Percentiles rank a stretch among this genome's conserved stretches.
Conservation (phyloP, 2,888 invertebrate species). For the Athalia rosae region DNA sequence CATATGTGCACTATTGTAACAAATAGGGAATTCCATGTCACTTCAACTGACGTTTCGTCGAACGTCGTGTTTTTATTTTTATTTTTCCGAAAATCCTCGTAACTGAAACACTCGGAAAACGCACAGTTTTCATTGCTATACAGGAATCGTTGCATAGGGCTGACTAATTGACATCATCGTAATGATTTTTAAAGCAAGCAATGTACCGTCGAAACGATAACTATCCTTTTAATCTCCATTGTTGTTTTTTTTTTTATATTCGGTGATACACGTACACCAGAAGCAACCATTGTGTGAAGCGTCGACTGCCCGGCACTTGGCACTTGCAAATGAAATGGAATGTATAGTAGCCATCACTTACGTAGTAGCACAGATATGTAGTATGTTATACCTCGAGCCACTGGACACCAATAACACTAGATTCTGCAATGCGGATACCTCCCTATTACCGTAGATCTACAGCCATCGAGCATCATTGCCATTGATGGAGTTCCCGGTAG, state of each 20-base stretch:
- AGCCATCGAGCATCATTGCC: slow-evolving; percentile 11
- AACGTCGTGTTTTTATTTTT: no score
- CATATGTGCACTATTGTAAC: no score
- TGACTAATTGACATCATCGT: no score
- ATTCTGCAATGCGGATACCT: slow-evolving; percentile 26
- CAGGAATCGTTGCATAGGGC: no score
- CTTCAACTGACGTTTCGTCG: no score
- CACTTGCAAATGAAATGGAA: slow-evolving; percentile 18
- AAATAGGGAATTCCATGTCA: no score
- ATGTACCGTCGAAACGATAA: not conserved
- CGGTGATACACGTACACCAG: not conserved
- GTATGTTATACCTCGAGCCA: not conserved
- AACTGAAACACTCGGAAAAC: no score
- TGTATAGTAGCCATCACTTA: not conserved
- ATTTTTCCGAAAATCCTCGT: no score
- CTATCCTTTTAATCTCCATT: not conserved
- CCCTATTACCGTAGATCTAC: slow-evolving; percentile 11
- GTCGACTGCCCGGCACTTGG: slow-evolving; percentile 14
- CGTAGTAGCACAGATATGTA: no score
- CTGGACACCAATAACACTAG: slow-evolving; percentile 3
- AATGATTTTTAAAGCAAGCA: no score
- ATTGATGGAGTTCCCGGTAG: slow-evolving; percentile 27
- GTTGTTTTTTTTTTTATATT: not conserved
- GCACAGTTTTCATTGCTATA: no score
- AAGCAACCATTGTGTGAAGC: slow-evolving; percentile 17